Conservation (phyloP, 2,113 vertebrate genomes). For the Crotalus viridis region DNA sequence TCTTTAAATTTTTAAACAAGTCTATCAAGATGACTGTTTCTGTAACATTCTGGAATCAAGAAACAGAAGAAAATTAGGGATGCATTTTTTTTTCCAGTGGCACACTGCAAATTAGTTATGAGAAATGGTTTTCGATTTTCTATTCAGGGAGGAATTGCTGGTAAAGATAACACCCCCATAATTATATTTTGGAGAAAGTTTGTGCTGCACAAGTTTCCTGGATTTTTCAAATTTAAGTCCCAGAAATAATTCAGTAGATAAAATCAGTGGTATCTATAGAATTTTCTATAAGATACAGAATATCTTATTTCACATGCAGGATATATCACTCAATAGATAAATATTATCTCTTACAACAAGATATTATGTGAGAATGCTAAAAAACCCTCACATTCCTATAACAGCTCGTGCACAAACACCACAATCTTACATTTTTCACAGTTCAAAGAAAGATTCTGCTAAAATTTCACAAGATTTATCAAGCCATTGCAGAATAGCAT, state of each 20-base stretch:
- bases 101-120: constrained; percentile 40
- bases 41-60: constrained; percentile 57
- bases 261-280: not conserved
- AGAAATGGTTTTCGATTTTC: constrained; percentile 46
- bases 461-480: not conserved
- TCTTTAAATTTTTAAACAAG: constrained; percentile 52
- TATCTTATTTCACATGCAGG: not conserved
- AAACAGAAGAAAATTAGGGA: constrained; percentile 58
- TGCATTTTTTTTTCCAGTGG: constrained; percentile 54
- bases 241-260: constrained; percentile 13
- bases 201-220: not conserved
- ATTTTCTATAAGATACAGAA: not conserved
- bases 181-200: constrained; percentile 24
- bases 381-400: not conserved
- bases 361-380: not conserved
- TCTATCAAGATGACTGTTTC: constrained; percentile 34
- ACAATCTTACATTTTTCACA: not conserved
- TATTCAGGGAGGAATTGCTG: constrained; percentile 16
- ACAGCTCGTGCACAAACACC: not conserved
- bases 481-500: not conserved
- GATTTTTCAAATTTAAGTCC: constrained; percentile 38
- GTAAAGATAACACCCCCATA: constrained; percentile 26
- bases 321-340: not conserved
- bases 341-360: not conserved
- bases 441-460: not conserved